These are phyloP conservation scores for Paragorgia papillata DNA, from an alignment of 92 coral and sea anemone genomes.

Conservation along the genomic window DNA sequence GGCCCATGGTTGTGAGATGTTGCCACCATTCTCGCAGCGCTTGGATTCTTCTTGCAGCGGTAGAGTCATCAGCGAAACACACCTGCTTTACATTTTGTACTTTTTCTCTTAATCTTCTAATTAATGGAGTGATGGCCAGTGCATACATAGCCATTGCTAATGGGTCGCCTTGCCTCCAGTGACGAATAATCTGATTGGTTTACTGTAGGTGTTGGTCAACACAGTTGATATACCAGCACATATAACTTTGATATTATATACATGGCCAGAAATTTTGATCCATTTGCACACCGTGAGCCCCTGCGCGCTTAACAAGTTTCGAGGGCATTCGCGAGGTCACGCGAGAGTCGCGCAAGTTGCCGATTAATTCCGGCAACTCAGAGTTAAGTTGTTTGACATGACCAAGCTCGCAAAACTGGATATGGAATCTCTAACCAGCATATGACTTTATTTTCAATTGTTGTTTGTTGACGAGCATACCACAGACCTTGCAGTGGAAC, in stretches of 20 bases:
- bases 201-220: neutral
- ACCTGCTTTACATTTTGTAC: neutral
- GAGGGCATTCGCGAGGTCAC: too few species aligned
- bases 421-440: too few species aligned
- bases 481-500: too few species aligned
- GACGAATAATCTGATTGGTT: constrained; percentile 21
- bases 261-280: too few species aligned
- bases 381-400: too few species aligned
- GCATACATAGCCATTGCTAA: constrained; percentile 27
- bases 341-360: too few species aligned
- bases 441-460: too few species aligned
- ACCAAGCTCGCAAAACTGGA: too few species aligned
- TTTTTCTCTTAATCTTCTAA: constrained; percentile 9
- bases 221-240: constrained; percentile 3
- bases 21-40: constrained; percentile 22
- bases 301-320: too few species aligned
- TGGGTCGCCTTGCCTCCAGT: neutral
- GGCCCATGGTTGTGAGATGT: neutral
- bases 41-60: constrained; percentile 4
- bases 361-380: too few species aligned
- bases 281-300: too few species aligned
- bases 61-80: constrained; percentile 16
- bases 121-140: constrained; percentile 19
- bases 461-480: too few species aligned
- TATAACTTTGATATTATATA: constrained; percentile 11